Evolutionary conservation across 2,797 vertebrate species (phyloP), one percentile per base, ranked within the genome.

Genomic region (Sciurus vulgaris): DNA sequence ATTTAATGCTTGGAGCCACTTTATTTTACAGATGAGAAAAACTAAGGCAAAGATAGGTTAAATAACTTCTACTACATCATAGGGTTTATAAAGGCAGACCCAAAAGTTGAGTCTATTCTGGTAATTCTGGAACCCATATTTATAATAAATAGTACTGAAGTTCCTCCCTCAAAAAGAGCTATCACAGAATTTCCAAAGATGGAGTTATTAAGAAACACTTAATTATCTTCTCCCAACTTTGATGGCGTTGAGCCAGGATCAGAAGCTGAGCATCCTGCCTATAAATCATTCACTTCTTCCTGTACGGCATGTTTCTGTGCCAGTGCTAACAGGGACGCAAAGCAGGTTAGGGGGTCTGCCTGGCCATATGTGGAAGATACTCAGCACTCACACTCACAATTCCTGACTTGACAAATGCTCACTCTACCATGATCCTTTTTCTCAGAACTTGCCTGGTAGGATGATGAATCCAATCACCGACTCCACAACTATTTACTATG

Each of bases 1-100:
- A 83, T 65, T 33, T 91, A 93, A 78, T 35, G 59, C 33, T 84
- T 79, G 83, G 17, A 63, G 9, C 4, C 82, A 41, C 33, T 85
- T 24, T 83, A 69, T 91, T 86, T 76, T 61, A 81, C 24, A 94
- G 38, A 92, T 79, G 74, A 96, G 51, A 89, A 92, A 51, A 95
- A 96, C 70, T 49, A 81, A 78, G 33, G 86, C 44, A 89, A 92
- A 83, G 74, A 22, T 0, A 73, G 86, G 44, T 41, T 82, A 85
- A 95, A 44, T n/a, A 87, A 44, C 28, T 56, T 54, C 30, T 70
- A 69, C 7, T 51, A 73, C 24, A 35, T 38, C 51, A 85, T 1
- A 11, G 54, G 33, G 89, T 74, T 88, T 74, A 86, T 85, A 65
- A 87, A 93, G 61, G 8, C 61, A 89, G 22, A 26, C 59, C 14